Conservation (phyloP, 2,797 vertebrate species). For the Champsocephalus esox region DNA sequence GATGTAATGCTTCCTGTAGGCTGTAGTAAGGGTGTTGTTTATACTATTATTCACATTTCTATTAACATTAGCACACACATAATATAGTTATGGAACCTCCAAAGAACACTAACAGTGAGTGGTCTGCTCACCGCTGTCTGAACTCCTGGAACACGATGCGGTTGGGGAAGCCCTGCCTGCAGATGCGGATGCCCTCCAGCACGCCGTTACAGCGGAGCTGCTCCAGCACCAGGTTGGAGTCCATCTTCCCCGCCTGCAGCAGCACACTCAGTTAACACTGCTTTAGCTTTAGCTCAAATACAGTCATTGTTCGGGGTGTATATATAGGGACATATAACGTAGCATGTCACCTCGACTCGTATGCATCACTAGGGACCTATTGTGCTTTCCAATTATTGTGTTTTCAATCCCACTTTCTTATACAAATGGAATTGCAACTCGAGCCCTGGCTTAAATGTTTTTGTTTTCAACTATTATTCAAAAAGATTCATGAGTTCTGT, state of each 20-base stretch:
- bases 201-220: slow-evolving; percentile 97
- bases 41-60: background rate
- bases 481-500: no score
- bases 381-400: no score
- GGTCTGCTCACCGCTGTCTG: slow-evolving; percentile 88
- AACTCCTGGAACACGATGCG: slow-evolving; percentile 98
- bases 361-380: no score
- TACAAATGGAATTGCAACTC: no score
- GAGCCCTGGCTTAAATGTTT: no score
- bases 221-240: slow-evolving; percentile 93
- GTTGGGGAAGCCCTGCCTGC: slow-evolving; percentile 96
- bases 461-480: no score
- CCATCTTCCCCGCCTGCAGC: slow-evolving; percentile 92
- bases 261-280: background rate
- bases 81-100: background rate
- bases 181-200: slow-evolving; percentile 96
- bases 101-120: background rate
- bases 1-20: background rate
- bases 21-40: background rate
- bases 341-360: no score
- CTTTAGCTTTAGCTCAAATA: no score
- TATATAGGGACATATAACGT: no score
- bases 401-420: no score
- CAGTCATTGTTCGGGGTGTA: no score
- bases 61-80: background rate